Percentiles rank a stretch among this genome's conserved stretches.
Evolutionary conservation across 2,797 vertebrate species (phyloP).

Genomic region (Phalanger gymnotis): DNA sequence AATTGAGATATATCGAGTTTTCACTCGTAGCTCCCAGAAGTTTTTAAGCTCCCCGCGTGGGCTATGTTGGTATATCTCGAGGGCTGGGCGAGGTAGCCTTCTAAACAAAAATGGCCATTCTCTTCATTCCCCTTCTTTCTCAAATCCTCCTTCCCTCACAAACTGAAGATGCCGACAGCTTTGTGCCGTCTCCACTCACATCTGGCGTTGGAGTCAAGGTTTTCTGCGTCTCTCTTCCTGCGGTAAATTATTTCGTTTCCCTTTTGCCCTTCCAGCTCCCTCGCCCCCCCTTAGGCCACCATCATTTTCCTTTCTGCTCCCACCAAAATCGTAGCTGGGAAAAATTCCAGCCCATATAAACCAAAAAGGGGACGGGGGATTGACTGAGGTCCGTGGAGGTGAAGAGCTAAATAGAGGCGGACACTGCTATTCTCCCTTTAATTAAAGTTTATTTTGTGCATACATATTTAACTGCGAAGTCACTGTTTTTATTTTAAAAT

Average conservation of each 20-base stretch:
- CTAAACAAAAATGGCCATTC: slow-evolving; percentile 68
- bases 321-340: slow-evolving; percentile 72
- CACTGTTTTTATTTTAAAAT: background rate
- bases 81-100: slow-evolving; percentile 45
- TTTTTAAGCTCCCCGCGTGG: slow-evolving; percentile 11
- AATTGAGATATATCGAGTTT: background rate
- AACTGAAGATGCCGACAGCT: slow-evolving; percentile 63
- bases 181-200: slow-evolving; percentile 63
- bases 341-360: slow-evolving; percentile 79
- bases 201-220: slow-evolving; percentile 65
- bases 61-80: slow-evolving; percentile 39
- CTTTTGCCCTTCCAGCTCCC: background rate
- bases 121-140: background rate
- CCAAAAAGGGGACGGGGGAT: slow-evolving; percentile 42
- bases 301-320: slow-evolving; percentile 59
- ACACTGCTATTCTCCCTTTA: slow-evolving; percentile 65
- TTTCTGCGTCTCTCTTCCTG: slow-evolving; percentile 75
- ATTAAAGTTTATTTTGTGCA: slow-evolving; percentile 66
- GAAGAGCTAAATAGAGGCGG: slow-evolving; percentile 39
- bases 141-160: slow-evolving; percentile 24
- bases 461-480: slow-evolving; percentile 32
- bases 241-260: slow-evolving; percentile 74
- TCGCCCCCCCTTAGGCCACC: slow-evolving; percentile 26
- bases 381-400: slow-evolving; percentile 19
- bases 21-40: slow-evolving; percentile 9